Conservation (phyloP, 2,113 vertebrate genomes). For the Petrocephalus zakoni region DNA sequence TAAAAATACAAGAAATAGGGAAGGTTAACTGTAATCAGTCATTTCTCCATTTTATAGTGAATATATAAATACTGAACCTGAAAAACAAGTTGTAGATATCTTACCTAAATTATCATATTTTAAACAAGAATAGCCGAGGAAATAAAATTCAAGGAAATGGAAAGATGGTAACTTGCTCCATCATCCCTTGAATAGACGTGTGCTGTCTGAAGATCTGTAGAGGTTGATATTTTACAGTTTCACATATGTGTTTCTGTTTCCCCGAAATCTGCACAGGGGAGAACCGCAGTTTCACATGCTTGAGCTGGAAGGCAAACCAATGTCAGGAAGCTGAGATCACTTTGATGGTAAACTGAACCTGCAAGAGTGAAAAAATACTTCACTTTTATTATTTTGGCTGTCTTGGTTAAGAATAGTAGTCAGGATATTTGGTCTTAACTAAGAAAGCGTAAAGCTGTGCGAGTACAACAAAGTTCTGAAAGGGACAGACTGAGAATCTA, state of each 20-base stretch:
- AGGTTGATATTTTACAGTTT: slow-evolving; percentile 17
- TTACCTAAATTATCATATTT: neutral
- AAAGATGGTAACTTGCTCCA: neutral
- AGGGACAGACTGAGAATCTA: neutral
- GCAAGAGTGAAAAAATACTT: neutral
- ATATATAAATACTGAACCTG: neutral
- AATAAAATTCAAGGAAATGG: slow-evolving; percentile 16
- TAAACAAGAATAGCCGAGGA: slow-evolving; percentile 1
- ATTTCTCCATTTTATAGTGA: neutral
- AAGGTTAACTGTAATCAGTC: neutral
- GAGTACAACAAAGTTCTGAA: neutral
- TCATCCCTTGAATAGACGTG: neutral
- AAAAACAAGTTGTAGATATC: neutral
- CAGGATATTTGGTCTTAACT: neutral
- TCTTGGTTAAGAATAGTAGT: slow-evolving; percentile 3
- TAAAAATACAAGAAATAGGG: neutral
- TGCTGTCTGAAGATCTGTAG: neutral
- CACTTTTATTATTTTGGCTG: neutral
- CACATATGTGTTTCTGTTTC: slow-evolving; percentile 20
- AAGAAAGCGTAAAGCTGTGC: neutral
- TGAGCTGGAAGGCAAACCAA: slow-evolving; percentile 18
- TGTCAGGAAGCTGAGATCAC: slow-evolving; percentile 20
- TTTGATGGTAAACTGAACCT: slow-evolving; percentile 21
- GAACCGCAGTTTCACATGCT: slow-evolving; percentile 22
- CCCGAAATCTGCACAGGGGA: slow-evolving; percentile 21